Evolutionary conservation across 1,140 invertebrate genomes (phyloP).

Genomic region (Papilio aristodemus): DNA sequence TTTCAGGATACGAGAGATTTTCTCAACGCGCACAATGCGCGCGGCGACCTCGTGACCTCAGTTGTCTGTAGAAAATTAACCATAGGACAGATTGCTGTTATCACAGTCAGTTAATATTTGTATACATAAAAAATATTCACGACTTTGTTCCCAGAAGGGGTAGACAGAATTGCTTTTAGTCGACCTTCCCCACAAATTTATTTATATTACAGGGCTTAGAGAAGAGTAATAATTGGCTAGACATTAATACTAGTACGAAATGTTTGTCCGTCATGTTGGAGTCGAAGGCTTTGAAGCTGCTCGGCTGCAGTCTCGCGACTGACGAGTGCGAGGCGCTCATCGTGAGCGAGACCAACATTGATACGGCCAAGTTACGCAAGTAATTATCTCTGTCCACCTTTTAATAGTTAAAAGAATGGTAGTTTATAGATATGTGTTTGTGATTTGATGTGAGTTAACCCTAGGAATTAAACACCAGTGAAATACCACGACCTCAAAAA

Average conservation of each 20-base stretch:
- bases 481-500: too few species aligned
- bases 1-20: conserved; percentile 63
- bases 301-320: conserved; percentile 28
- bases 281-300: conserved; percentile 37
- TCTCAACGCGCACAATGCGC: conserved; percentile 54
- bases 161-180: too few species aligned
- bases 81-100: conserved; percentile 43
- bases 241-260: conserved; percentile 47
- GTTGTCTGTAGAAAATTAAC: conserved; percentile 48
- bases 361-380: conserved; percentile 41
- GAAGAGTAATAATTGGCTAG: conserved; percentile 52
- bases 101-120: conserved; percentile 54
- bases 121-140: too few species aligned
- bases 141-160: too few species aligned
- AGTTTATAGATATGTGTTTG: too few species aligned
- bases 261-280: conserved; percentile 53
- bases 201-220: conserved; percentile 44
- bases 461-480: too few species aligned
- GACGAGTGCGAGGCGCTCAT: conserved; percentile 46
- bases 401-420: too few species aligned
- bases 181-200: too few species aligned
- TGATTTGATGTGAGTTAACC: too few species aligned
- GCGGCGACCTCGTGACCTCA: conserved; percentile 44
- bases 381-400: too few species aligned
- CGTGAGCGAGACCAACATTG: conserved; percentile 41